Percentiles rank a stretch among this genome's conserved stretches.
phyloP scores from a whole-genome alignment of 2,888 invertebrate genomes.

The Caenorhabditis sp. region DNA sequence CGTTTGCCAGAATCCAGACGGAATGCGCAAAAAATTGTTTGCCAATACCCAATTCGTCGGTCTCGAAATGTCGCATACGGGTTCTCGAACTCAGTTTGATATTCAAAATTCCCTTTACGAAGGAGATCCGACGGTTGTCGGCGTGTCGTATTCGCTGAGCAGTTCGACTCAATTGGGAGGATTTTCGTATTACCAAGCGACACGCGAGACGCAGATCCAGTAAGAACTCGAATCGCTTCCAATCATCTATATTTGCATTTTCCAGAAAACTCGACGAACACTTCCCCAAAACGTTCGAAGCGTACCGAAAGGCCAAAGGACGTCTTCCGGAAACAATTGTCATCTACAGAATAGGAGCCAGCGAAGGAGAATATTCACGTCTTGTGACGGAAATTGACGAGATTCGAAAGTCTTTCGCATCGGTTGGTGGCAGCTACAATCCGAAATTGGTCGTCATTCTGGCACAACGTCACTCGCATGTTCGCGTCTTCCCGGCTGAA shows the following conservation, averaged over 20 bases:
- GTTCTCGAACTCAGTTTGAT: constrained; percentile 49
- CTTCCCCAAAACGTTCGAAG: background rate
- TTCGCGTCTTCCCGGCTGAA: constrained; percentile 17
- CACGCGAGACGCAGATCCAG: constrained; percentile 11
- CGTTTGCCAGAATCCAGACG: background rate
- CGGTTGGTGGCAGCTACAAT: background rate
- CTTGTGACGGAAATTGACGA: constrained; percentile 13
- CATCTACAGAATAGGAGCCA: constrained; percentile 44
- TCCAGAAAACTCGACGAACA: constrained; percentile 9
- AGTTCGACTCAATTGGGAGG: constrained; percentile 33
- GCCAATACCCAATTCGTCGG: constrained; percentile 62
- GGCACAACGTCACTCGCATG: constrained; percentile 4
- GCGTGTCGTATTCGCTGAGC: constrained; percentile 36
- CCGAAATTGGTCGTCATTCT: constrained; percentile 38
- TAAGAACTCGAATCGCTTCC: background rate
- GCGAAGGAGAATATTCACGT: constrained; percentile 47
- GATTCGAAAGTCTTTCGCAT: background rate
- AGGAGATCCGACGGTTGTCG: constrained; percentile 66
- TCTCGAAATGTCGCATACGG: constrained; percentile 63
- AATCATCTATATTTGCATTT: too few species aligned
- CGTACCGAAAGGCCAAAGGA: background rate
- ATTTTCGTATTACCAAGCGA: constrained; percentile 29
- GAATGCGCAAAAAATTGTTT: constrained; percentile 30
- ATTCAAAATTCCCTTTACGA: constrained; percentile 24
- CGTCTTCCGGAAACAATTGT: constrained; percentile 41